Evolutionary conservation across 1,140 invertebrate species (phyloP).

Genomic region (Calosoma granatense): DNA sequence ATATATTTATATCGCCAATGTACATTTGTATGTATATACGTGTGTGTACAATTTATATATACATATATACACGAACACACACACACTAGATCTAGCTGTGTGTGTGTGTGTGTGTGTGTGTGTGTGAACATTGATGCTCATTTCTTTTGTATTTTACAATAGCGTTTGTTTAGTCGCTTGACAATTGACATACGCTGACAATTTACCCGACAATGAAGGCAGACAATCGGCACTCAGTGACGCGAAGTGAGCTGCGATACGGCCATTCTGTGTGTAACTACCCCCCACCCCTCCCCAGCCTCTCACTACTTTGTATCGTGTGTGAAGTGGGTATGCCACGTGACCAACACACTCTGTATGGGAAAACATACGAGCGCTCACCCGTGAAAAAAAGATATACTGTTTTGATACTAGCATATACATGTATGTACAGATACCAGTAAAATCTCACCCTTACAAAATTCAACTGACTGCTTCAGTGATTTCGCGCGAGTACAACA

Average conservation of each 20-base stretch:
- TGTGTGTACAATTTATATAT: too few species aligned
- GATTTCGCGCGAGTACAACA: too few species aligned
- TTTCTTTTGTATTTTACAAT: conserved; percentile 4
- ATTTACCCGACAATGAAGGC: background rate
- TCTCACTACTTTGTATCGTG: background rate
- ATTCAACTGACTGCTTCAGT: too few species aligned
- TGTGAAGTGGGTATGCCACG: background rate
- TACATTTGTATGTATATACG: too few species aligned
- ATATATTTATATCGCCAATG: too few species aligned
- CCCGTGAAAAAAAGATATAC: background rate
- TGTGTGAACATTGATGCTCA: background rate
- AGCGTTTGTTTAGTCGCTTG: conserved; percentile 1
- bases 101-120: background rate
- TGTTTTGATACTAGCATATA: background rate
- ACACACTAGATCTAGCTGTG: background rate
- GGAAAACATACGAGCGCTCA: background rate
- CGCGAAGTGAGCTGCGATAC: conserved; percentile 2
- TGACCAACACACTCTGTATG: background rate
- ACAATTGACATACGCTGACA: conserved; percentile 8
- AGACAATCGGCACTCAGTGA: background rate
- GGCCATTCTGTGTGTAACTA: background rate
- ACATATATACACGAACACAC: background rate
- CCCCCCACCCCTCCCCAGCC: too few species aligned
- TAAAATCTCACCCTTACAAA: too few species aligned
- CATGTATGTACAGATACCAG: too few species aligned